Evolutionary conservation across 2,888 invertebrate genomes (phyloP), one percentile per base, ranked within the genome.

Genomic region (Desoria tigrina): DNA sequence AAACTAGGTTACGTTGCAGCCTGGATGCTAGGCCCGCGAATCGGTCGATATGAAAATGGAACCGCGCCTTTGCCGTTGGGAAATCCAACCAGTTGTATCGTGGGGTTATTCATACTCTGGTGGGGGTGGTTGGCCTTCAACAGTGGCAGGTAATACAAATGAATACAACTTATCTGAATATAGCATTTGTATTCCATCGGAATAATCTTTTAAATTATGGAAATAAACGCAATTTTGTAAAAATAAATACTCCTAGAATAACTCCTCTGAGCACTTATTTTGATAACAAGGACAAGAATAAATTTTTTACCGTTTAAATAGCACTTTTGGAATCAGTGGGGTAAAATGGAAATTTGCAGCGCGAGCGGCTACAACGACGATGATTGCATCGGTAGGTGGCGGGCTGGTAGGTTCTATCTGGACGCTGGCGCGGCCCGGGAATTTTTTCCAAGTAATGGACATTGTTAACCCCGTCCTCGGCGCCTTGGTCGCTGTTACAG

Each of bases 121-220:
- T 65, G 68, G 68, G 83, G 83, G 1, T 83, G 83, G 83, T 77
- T 83, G 1, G 82, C 81, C 18, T 82, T 83, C 69, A 83, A 83
- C 26, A 69, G 69, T 63, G 74, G 74, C 28, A 73, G 70, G 72
- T 73, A 69, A 16, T 42, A 61, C 1, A 14, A 42, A 21, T n/a
- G 3, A 42, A 21, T 26, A 16, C 4, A 4, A 4, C 11, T 32
- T 32, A 32, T 32, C 32, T 11, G n/a, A n/a, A n/a, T n/a, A n/a
- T n/a, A n/a, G n/a, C n/a, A n/a, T n/a, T n/a, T n/a, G n/a, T n/a
- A n/a, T n/a, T n/a, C n/a, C n/a, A n/a, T n/a, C n/a, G n/a, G n/a
- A n/a, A n/a, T n/a, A n/a, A n/a, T n/a, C n/a, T n/a, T n/a, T n/a
- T n/a, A n/a, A n/a, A n/a, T n/a, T n/a, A n/a, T n/a, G n/a, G n/a